Conservation (phyloP, 1,140 invertebrate species). For the Lepidurus couesii region DNA sequence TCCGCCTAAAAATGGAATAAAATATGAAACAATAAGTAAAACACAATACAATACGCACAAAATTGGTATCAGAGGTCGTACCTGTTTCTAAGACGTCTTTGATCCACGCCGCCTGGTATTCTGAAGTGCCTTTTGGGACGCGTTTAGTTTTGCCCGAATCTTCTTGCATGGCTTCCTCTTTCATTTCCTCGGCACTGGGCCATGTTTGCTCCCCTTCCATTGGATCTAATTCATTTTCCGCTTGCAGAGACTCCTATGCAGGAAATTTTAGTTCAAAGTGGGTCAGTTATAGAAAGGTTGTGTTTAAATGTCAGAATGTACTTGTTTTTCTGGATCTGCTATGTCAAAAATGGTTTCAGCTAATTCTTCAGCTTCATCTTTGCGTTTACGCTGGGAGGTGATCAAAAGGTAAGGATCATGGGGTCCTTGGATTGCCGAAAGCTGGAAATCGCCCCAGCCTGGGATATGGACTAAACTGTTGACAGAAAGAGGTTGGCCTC, state of each 20-base stretch:
- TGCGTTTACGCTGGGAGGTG: constrained; percentile 39
- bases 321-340: constrained; percentile 61
- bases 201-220: constrained; percentile 96
- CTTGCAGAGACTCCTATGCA: constrained; percentile 61
- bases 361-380: constrained; percentile 41
- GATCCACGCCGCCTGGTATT: constrained; percentile 97
- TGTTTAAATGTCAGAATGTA: constrained; percentile 25
- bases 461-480: constrained; percentile 85
- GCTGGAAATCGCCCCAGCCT: constrained; percentile 86
- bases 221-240: constrained; percentile 75
- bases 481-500: constrained; percentile 71
- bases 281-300: not conserved
- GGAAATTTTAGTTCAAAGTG: not conserved
- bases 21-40: not conserved
- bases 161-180: constrained; percentile 48
- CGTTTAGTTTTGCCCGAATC: constrained; percentile 59
- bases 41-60: not conserved
- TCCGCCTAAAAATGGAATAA: not conserved
- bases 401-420: constrained; percentile 70
- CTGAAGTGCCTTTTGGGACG: constrained; percentile 89
- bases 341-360: constrained; percentile 47
- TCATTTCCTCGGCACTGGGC: constrained; percentile 86
- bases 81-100: constrained; percentile 54
- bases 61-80: constrained; percentile 27
- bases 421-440: constrained; percentile 68